Base-by-base conservation (phyloP, 2,888 invertebrate genomes). In the Antheraea assamensis region DNA sequence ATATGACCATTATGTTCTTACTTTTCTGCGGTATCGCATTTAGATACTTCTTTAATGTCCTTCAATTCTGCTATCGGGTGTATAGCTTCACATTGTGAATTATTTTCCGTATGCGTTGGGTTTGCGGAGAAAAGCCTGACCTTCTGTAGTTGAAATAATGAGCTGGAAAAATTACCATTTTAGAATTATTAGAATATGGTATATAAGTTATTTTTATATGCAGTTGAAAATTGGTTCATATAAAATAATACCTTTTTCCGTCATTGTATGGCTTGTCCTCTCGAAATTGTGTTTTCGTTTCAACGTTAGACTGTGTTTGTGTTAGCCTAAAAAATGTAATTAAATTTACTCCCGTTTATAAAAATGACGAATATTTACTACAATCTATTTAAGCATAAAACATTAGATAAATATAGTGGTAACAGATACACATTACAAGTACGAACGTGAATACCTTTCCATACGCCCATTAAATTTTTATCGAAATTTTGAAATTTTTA, bases 21-120 rank as follows among this genome's bases (percentile, higher is more conserved):
- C 91, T 79, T 77, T 74, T 82, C 84, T 17, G 80, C 73, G 17
- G 82, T 80, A 70, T 81, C 77, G 27, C 79, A 82, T 31, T 58
- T 78, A 2, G 83, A 79, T 71, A 24, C 75, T 76, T 75, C 24
- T 83, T 78, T 70, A 13, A 89, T 76, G 24, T 88, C 88, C 74
- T 88, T 80, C 0, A 91, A 80, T 74, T 92, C 92, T 0, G 88
- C 88, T 19, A 82, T 80, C 0, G 78, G 77, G 75, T 88, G 84
- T 15, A 81, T 83, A 21, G 82, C 82, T 24, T 87, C 85, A n/a
- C 81, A 78, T 61, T 79, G 75, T 58, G 76, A 73, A 35, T 76
- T 82, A 72, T 80, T 81, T 17, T 77, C 77, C 0, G 83, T 79
- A 0, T 81, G 80, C 0, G 35, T 68, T 35, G 86, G 83, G 15